Evolutionary conservation across 2,888 invertebrate species (phyloP), one percentile per base, ranked within the genome.

Genomic region (Nycteola revayana): DNA sequence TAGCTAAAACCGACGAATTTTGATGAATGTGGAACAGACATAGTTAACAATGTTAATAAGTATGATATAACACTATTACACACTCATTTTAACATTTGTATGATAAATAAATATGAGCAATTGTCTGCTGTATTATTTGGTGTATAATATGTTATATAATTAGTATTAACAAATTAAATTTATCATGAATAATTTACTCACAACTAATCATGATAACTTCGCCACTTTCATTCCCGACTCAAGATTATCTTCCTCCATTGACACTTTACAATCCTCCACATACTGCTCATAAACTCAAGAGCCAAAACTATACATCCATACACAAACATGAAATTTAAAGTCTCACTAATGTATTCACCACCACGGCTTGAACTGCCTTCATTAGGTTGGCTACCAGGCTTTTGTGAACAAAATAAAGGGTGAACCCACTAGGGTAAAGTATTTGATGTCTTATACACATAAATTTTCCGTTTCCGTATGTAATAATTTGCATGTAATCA

Each of bases 401-500:
- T 73, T 75, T 68, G 69, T 64, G 64, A 58, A 57, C 65, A 62
- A 69, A 70, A 73, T 75, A 75, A 76, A 77, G 76, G 75, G 76
- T 68, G 62, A 61, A 59, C 42, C 42, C 58, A 57, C 59, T 49
- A 41, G 73, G 73, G 75, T 66, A 71, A 59, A 52, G 58, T 42
- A 42, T 40, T 49, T 49, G 40, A 58, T 59, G 60, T 64, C 65
- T 70, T 61, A 55, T 43, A 49, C 55, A 51, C 67, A 58, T 56
- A 70, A 72, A 71, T 70, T 72, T 65, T 61, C 62, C 61, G 60
- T 69, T 74, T 71, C 74, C 72, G 42, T 70, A 60, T 69, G 66
- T 66, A 66, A 66, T 73, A 73, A 76, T 76, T 75, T 75, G 75
- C 74, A 72, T 75, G 73, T 63, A 74, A 76, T 75, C 75, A 75